Evolutionary conservation across 2,888 invertebrate species (phyloP), one percentile per base, ranked within the genome.

Genomic region (Andrena marginata): DNA sequence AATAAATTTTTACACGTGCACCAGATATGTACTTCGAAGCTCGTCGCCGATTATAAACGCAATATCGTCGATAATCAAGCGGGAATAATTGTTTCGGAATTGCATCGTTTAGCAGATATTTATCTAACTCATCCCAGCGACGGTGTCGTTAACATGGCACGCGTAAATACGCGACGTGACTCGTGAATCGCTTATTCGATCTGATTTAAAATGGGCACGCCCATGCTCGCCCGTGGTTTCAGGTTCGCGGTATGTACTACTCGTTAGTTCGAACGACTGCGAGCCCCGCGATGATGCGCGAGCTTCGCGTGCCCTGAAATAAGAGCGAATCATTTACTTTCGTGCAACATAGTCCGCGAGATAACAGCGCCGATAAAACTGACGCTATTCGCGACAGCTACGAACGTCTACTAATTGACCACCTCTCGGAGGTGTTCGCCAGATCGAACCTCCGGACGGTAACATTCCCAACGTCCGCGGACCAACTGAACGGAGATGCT

Each of bases 161-260:
- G 51, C 56, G 79, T 60, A 70, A 79, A 51, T 63, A 70, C 62
- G 16, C 42, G 13, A 16, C 1, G 16, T 16, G 42, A 42, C 13
- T 42, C 16, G 42, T 5, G 42, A 42, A 42, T 42, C 16, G 16
- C 16, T 13, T 42, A 59, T 51, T 35, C 33, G 23, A 75, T 76
- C 76, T 60, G 78, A 79, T 76, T 79, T 79, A 56, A 16, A 60
- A 65, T 35, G 75, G 42, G 54, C 72, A 72, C 83, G 72, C 72
- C 76, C 79, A 62, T 76, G 59, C 69, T 73, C 51, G 56, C 42
- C 26, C 59, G 51, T 54, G 42, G 69, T 71, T 42, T 56, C 54
- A 59, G 8, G 56, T 48, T 74, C 26, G 77, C 35, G 56, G 33
- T 48, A 42, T 42, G 42, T 42, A 16, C 42, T 42, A 33, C 42